Percentiles rank a stretch among this genome's conserved stretches.
Conservation (phyloP, 1,140 invertebrate species). For the Forficula auricularia region DNA sequence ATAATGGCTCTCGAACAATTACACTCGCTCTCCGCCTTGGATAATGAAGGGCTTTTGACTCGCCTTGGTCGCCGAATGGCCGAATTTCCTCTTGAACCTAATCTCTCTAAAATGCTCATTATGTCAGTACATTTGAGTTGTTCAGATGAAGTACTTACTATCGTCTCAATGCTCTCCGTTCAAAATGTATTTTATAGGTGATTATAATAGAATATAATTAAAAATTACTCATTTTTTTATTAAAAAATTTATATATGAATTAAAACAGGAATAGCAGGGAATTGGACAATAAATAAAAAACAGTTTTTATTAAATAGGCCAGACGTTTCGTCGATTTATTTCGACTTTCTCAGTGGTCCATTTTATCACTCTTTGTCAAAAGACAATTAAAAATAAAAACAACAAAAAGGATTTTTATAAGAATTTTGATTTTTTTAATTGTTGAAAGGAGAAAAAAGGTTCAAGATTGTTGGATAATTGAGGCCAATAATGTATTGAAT, state of each 20-base stretch:
- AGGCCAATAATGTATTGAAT: too few relatives aligned
- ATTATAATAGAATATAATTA: neutral
- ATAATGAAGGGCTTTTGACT: constrained; percentile 91
- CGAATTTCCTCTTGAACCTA: constrained; percentile 96
- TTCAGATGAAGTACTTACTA: constrained; percentile 94
- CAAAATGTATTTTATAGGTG: constrained; percentile 94
- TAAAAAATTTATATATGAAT: neutral
- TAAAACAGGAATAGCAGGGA: neutral
- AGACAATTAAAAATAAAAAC: too few relatives aligned
- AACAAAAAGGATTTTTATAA: too few relatives aligned
- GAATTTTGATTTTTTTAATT: too few relatives aligned
- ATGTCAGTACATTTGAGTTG: constrained; percentile 98
- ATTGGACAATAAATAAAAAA: neutral
- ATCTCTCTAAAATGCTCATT: constrained; percentile 96
- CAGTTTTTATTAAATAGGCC: too few relatives aligned
- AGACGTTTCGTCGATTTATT: too few relatives aligned
- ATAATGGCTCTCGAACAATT: constrained; percentile 95
- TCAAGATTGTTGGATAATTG: too few relatives aligned
- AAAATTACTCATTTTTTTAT: neutral
- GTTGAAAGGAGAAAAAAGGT: too few relatives aligned
- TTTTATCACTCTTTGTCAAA: too few relatives aligned
- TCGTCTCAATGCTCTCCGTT: constrained; percentile 97
- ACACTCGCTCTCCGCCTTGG: constrained; percentile 90
- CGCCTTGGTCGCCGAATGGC: constrained; percentile 91
- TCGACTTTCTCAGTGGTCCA: too few relatives aligned